Conservation (phyloP, 1,140 invertebrate species). For the Goniozus legneri region DNA sequence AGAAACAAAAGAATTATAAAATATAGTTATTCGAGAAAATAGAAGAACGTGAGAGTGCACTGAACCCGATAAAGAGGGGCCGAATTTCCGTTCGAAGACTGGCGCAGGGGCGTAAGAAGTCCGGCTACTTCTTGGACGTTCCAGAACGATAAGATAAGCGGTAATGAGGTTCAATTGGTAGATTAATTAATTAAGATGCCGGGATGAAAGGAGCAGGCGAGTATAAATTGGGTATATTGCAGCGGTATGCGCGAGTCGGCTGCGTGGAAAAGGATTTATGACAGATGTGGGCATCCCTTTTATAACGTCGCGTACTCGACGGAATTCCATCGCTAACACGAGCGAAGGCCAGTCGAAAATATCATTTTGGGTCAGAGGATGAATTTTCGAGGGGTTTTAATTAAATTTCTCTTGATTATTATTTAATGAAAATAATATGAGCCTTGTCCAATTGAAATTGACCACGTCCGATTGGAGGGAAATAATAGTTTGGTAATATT, state of each 20-base stretch:
- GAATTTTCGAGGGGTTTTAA: no score
- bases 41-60: slow-evolving; percentile 14
- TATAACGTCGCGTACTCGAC: no score
- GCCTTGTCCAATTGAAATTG: neutral
- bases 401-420: neutral
- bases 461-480: no score
- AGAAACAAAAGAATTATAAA: no score
- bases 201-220: slow-evolving; percentile 22
- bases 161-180: slow-evolving; percentile 39
- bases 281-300: neutral
- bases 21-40: no score
- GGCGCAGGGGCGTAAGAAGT: slow-evolving; percentile 1
- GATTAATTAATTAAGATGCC: slow-evolving; percentile 41
- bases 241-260: slow-evolving; percentile 20
- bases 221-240: slow-evolving; percentile 37
- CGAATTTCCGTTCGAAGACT: slow-evolving; percentile 28
- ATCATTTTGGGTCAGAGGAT: no score
- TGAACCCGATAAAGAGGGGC: slow-evolving; percentile 22
- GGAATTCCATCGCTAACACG: no score
- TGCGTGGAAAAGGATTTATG: neutral
- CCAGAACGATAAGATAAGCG: slow-evolving; percentile 30
- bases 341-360: no score
- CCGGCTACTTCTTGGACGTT: slow-evolving; percentile 11
- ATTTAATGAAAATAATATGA: neutral
- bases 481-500: no score